Percentiles rank a stretch among this genome's conserved stretches.
Evolutionary conservation across 1,140 invertebrate species (phyloP).

Genomic region (Eufriesea mexicana): DNA sequence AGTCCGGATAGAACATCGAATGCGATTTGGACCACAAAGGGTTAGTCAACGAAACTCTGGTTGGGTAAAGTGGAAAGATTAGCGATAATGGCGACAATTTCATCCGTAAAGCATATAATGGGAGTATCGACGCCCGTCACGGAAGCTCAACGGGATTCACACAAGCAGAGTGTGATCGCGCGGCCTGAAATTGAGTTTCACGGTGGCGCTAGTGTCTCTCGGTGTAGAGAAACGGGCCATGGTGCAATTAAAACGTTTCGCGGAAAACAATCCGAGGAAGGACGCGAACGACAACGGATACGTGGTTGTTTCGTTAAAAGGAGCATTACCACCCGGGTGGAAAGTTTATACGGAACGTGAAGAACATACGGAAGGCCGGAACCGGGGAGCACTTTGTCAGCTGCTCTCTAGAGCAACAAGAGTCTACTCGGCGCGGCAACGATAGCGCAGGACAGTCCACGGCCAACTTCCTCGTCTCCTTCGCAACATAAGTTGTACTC

Average conservation of each 20-base stretch:
- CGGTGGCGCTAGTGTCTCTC: neutral
- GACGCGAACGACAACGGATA: neutral
- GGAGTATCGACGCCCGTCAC: neutral
- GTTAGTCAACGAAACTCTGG: too few species aligned
- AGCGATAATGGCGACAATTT: neutral
- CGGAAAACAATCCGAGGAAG: conserved; percentile 16
- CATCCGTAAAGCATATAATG: neutral
- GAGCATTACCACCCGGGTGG: conserved; percentile 43
- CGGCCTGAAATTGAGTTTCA: conserved; percentile 11
- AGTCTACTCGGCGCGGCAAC: conserved; percentile 35
- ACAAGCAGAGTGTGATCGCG: neutral
- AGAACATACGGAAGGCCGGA: conserved; percentile 51
- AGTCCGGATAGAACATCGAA: too few species aligned
- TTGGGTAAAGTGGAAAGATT: neutral
- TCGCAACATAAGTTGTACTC: conserved; percentile 60
- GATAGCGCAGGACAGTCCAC: conserved; percentile 48
- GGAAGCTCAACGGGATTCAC: too few species aligned
- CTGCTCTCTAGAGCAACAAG: conserved; percentile 20
- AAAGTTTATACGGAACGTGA: conserved; percentile 50
- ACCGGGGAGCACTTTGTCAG: conserved; percentile 40
- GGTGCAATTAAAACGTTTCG: conserved; percentile 44
- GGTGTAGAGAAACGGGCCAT: neutral
- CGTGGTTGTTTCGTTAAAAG: conserved; percentile 53
- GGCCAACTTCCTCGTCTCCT: conserved; percentile 61
- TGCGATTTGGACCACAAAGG: too few species aligned